Base-by-base conservation (phyloP, 1,140 invertebrate species). In the Rhagoletis zephyria region DNA sequence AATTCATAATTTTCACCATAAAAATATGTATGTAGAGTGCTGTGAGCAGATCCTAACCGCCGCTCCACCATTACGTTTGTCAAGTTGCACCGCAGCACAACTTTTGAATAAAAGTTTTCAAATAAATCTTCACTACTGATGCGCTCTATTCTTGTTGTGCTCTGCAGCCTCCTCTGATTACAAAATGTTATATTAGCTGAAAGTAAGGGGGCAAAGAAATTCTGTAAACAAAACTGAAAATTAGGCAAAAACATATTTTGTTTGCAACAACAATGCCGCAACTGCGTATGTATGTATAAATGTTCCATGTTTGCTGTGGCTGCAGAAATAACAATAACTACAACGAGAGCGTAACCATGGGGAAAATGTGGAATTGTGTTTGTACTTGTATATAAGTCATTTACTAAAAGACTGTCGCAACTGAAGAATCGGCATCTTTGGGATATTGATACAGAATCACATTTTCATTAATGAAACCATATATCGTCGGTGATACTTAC, bases 101-200 rank as follows among this genome's bases (percentile, higher is more conserved):
- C 12, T 63, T 63, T 63, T 63, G n/a, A 63, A 63, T 63, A n/a
- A 63, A 63, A 63, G 61, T 63, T 63, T 63, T 63, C 61, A 63
- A 63, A 63, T 63, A 63, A 63, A 63, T 63, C 61, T 63, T 63
- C 61, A 63, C 61, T 63, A 4, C 7, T 14, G 10, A 12, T 63
- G 10, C 16, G 61, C 61, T 10, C 61, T 10, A 63, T 63, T 12
- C 61, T 63, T 4, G 61, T 7, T 7, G 61, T 4, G 16, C 14
- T 7, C 16, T 4, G 61, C 16, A 7, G 61, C 61, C 4, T 14
- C 14, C 16, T n/a, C 16, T 14, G 61, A 63, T 63, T 16, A 63
- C 61, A 63, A 10, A 63, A 4, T 16, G 12, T 14, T 56, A 63
- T 63, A 10, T n/a, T 12, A 10, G 12, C 16, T 3, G 10, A n/a